Evolutionary conservation across 1,140 invertebrate species (phyloP).

Genomic region (Danaus melanippus): DNA sequence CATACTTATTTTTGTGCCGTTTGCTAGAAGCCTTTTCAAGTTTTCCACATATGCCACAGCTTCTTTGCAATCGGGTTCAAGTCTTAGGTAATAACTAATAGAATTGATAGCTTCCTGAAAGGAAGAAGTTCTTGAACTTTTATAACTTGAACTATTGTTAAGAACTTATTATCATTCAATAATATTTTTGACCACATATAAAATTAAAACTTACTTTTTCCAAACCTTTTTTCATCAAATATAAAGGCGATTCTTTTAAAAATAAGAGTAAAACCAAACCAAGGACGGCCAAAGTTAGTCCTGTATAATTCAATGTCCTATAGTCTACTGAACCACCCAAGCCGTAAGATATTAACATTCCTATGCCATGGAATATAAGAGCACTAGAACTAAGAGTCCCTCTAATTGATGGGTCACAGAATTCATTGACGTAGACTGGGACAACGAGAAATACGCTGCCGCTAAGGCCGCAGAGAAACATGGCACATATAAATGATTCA

Average conservation of each 20-base stretch:
- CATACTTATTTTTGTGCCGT: too few relatives aligned
- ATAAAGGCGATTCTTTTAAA: constrained; percentile 40
- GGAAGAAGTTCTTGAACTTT: too few relatives aligned
- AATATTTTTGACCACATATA: too few relatives aligned
- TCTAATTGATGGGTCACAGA: constrained; percentile 42
- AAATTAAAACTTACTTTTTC: constrained; percentile 29
- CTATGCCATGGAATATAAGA: constrained; percentile 38
- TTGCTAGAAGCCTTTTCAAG: too few relatives aligned
- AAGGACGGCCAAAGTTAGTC: constrained; percentile 22
- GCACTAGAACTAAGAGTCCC: constrained; percentile 36
- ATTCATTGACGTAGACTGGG: constrained; percentile 41
- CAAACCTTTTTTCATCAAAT: constrained; percentile 34
- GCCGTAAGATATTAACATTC: constrained; percentile 38
- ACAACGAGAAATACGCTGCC: constrained; percentile 30
- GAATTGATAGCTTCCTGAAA: constrained; percentile 42
- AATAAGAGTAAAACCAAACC: constrained; percentile 22
- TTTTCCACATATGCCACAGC: constrained; percentile 9
- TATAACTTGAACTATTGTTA: too few relatives aligned
- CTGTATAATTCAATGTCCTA: constrained; percentile 35
- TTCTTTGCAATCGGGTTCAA: constrained; percentile 33
- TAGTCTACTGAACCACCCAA: constrained; percentile 38
- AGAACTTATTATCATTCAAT: too few relatives aligned
- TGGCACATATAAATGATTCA: constrained; percentile 29
- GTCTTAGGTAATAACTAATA: constrained; percentile 38
- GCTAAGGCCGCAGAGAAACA: constrained; percentile 38